Percentiles rank a stretch among this genome's conserved stretches.
These are phyloP conservation scores for Myopa tessellatipennis DNA, from an alignment of 2,888 invertebrate genomes.

Conservation along the genomic window DNA sequence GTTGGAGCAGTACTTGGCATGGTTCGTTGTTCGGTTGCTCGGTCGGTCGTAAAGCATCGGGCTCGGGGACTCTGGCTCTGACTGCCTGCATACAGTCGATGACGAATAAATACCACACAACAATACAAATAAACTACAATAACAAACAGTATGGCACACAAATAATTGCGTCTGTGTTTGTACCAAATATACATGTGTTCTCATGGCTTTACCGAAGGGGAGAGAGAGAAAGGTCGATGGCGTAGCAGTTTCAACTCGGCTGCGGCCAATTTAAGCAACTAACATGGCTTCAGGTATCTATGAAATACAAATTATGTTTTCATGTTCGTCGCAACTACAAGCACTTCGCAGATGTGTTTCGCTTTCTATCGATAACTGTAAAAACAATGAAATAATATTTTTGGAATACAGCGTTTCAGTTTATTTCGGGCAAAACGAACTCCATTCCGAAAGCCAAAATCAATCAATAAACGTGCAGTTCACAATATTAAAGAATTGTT, in stretches of 20 bases:
- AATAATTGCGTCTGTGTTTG: conserved; percentile 15
- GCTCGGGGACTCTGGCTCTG: not conserved
- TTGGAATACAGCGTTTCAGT: not conserved
- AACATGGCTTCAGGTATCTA: conserved; percentile 3
- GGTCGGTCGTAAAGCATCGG: not conserved
- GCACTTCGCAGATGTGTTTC: not conserved
- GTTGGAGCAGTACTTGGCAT: conserved; percentile 28
- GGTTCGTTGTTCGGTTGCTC: conserved; percentile 10
- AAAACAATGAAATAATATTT: conserved; percentile 9
- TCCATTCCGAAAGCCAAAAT: not conserved
- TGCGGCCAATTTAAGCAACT: conserved; percentile 15
- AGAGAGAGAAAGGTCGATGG: conserved; percentile 9
- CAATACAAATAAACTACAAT: conserved; percentile 17
- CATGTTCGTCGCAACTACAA: conserved; percentile 11
- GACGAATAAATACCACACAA: conserved; percentile 24
- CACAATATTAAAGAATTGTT: not conserved
- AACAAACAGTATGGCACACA: conserved; percentile 12
- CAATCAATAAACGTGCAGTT: not conserved
- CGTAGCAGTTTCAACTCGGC: conserved; percentile 3
- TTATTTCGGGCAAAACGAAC: not conserved
- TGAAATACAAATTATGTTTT: conserved; percentile 25
- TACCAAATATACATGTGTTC: conserved; percentile 23
- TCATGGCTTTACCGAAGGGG: conserved; percentile 8
- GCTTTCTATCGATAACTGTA: not conserved
- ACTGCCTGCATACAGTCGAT: conserved; percentile 6